Base-by-base conservation (phyloP, 2,888 invertebrate genomes). In the Orthosia incerta region DNA sequence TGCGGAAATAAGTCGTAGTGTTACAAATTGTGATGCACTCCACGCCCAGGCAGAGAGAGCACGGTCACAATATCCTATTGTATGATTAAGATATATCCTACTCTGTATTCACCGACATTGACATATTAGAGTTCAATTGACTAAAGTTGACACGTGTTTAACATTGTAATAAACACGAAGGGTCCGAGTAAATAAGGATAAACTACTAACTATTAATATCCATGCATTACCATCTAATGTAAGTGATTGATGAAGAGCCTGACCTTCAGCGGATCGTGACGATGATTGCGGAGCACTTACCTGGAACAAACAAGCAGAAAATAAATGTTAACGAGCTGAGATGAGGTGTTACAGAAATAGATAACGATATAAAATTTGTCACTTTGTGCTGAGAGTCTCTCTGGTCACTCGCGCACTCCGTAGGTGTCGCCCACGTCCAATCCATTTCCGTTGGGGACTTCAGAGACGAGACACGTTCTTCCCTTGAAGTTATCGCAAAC, bases 391-490 rank as follows among this genome's bases (percentile, higher is more conserved):
- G 89, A 87, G 92, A 91, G 91, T 31, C 39, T 39, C 7, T 39
- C 39, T 91, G 94, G 94, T 93, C 94, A 93, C 88, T 92, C 89
- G 90, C 88, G 88, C 89, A 86, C 86, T 83, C 87, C 88, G 94
- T 93, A 93, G 94, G 94, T 93, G 93, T 92, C 94, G 92, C 95
- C 95, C 95, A 96, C 95, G 93, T 92, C 87, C 89, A 87, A 84
- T 90, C 91, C 91, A 89, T 93, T 94, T 95, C 95, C 95, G 94
- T 88, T 91, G 91, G 82, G 88, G 86, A 92, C 90, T 89, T 88
- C 81, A 87, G 85, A 91, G 88, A 91, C 87, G 87, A 90, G 88
- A 91, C 90, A 89, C 86, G 88, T 86, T 90, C 87, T 90, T 91
- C 90, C 90, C 89, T 90, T 88, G 83, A 88, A 87, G 86, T 86